A percentile compares a stretch with the other conserved stretches of the same genome.
These are phyloP conservation scores for Eupithecia exiguata DNA, from an alignment of 2,888 invertebrate species.

Conservation along the genomic window DNA sequence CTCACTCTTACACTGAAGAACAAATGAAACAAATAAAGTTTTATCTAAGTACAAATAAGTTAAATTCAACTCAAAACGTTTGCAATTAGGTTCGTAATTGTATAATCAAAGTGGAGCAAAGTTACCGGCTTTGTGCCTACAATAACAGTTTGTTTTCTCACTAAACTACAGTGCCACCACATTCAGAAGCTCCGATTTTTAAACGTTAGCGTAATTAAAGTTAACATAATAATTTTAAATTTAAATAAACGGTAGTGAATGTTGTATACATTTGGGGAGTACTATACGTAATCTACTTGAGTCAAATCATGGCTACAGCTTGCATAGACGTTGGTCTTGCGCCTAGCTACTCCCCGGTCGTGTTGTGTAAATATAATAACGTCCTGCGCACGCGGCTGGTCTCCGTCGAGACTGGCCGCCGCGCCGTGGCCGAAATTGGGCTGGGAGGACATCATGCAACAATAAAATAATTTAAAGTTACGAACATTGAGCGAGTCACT, in stretches of 20 bases:
- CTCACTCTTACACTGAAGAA: neutral
- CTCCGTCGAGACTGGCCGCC: neutral
- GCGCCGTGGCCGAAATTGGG: neutral
- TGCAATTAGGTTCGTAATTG: conserved; percentile 29
- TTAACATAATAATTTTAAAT: neutral
- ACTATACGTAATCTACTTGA: too few species aligned
- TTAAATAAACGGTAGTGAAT: too few species aligned
- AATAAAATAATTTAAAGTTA: neutral
- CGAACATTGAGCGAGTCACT: neutral
- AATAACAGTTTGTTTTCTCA: conserved; percentile 7
- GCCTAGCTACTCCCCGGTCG: neutral
- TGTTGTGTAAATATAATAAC: neutral
- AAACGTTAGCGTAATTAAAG: neutral
- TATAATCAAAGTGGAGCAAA: conserved; percentile 19
- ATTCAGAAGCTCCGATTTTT: neutral
- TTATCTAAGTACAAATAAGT: conserved; percentile 2
- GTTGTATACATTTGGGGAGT: too few species aligned
- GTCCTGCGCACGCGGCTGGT: neutral
- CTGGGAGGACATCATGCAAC: neutral
- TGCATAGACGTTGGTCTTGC: too few species aligned
- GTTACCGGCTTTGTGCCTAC: conserved; percentile 8
- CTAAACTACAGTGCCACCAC: neutral
- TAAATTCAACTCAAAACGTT: conserved; percentile 20
- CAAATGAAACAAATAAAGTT: conserved; percentile 7
- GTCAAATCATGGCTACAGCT: too few species aligned